These are phyloP conservation scores for Drosophila leontia DNA, from an alignment of 1,140 invertebrate genomes.

Conservation along the genomic window DNA sequence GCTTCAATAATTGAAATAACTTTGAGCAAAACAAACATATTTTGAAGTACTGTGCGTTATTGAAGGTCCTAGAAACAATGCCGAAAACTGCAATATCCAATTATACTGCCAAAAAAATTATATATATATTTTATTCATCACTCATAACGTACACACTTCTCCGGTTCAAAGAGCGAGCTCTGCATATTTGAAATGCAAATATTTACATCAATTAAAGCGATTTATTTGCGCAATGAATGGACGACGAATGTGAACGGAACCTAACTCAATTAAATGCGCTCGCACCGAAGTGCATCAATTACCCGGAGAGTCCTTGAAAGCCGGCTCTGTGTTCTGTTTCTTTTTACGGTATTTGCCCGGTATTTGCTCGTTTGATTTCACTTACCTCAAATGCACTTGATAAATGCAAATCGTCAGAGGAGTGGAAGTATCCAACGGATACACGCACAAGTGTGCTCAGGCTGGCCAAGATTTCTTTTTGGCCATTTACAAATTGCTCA, in stretches of 20 bases:
- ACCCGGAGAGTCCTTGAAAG: slow-evolving; percentile 42
- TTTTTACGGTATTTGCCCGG: neutral
- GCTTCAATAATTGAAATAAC: no score
- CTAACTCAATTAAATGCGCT: slow-evolving; percentile 45
- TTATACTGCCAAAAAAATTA: neutral
- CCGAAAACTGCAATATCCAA: neutral
- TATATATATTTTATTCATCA: slow-evolving; percentile 16
- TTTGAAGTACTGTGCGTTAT: no score
- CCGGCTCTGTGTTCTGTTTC: slow-evolving; percentile 7
- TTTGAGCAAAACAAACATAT: no score
- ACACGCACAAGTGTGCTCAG: slow-evolving; percentile 4
- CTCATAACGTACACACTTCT: slow-evolving; percentile 22
- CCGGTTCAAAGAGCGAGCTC: slow-evolving; percentile 9
- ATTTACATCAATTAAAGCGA: slow-evolving; percentile 42
- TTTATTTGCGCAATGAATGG: slow-evolving; percentile 42
- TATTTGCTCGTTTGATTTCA: slow-evolving; percentile 30
- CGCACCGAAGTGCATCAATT: slow-evolving; percentile 44
- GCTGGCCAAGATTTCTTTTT: slow-evolving; percentile 24
- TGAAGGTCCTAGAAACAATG: neutral
- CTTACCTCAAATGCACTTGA: slow-evolving; percentile 61
- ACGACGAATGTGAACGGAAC: slow-evolving; percentile 11
- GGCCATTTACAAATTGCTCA: slow-evolving; percentile 77
- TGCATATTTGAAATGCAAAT: slow-evolving; percentile 40
- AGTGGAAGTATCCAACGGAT: slow-evolving; percentile 8
- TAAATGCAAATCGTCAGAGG: slow-evolving; percentile 53